Conservation (phyloP, 2,888 invertebrate species). For the Caenorhabditis sp. region DNA sequence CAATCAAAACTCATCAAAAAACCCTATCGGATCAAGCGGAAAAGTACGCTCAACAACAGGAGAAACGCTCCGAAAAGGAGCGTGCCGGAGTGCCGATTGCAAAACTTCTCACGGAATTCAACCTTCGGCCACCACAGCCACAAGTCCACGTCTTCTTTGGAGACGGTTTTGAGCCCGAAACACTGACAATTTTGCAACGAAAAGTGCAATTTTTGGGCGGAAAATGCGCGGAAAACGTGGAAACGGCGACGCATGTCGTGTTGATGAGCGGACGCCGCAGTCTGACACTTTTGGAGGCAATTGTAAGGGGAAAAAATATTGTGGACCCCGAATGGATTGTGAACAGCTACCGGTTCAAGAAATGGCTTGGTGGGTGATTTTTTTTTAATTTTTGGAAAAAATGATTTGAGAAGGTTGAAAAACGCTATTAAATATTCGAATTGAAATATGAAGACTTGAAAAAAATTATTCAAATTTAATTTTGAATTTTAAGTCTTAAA, state of each 20-base stretch:
- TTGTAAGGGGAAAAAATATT: constrained; percentile 90
- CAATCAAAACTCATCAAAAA: constrained; percentile 44
- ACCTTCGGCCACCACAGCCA: background rate
- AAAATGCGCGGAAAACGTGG: constrained; percentile 89
- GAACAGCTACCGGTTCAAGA: constrained; percentile 90
- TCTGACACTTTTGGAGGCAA: constrained; percentile 86
- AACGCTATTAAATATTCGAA: too few species aligned
- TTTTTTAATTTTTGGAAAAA: constrained; percentile 7
- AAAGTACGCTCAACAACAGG: background rate
- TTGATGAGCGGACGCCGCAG: constrained; percentile 85
- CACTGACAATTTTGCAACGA: constrained; percentile 18
- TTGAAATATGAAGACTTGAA: too few species aligned
- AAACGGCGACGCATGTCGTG: constrained; percentile 92
- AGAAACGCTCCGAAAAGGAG: constrained; percentile 6
- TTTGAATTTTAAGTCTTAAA: too few species aligned
- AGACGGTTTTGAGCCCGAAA: constrained; percentile 24
- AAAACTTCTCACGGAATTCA: background rate
- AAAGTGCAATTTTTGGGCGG: constrained; percentile 46
- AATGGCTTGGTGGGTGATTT: constrained; percentile 87
- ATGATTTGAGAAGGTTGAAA: background rate
- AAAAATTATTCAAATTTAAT: too few species aligned
- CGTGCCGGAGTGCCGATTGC: background rate
- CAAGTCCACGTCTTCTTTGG: constrained; percentile 23
- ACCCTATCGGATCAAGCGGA: background rate
- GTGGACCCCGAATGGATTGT: constrained; percentile 91